phyloP scores from a whole-genome alignment of 2,797 vertebrate genomes.

The Paguma larvata region DNA sequence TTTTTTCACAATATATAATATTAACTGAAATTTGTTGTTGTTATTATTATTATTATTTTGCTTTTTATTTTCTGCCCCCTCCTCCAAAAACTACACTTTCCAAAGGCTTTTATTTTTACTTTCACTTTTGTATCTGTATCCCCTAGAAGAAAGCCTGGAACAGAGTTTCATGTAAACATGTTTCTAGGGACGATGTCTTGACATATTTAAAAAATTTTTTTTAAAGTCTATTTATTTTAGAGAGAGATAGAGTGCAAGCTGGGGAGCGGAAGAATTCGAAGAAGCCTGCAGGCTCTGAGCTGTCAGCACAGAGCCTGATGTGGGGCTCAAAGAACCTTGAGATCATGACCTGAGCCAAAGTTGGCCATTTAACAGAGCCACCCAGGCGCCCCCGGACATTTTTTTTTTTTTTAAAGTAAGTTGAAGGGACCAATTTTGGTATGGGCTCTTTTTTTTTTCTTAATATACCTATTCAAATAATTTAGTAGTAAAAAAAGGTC shows the following conservation, averaged over 20 bases:
- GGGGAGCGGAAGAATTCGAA: no score
- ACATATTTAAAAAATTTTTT: not conserved
- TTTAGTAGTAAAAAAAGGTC: not conserved
- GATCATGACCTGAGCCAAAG: no score
- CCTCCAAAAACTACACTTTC: not conserved
- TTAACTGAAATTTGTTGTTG: not conserved
- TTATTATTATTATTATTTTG: not conserved
- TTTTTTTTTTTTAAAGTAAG: not conserved
- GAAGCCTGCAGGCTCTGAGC: no score
- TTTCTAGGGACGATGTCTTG: not conserved
- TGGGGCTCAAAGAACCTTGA: no score
- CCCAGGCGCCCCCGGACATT: not conserved
- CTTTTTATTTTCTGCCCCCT: not conserved
- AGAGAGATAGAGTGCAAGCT: no score
- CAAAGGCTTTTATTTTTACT: not conserved
- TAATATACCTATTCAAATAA: not conserved
- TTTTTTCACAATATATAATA: not conserved
- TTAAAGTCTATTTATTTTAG: no score
- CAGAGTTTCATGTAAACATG: not conserved
- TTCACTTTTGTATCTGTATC: not conserved
- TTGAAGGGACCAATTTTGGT: not conserved
- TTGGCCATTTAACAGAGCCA: no score
- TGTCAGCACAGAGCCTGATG: no score
- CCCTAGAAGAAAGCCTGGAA: not conserved
- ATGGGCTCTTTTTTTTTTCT: not conserved